phyloP scores from a whole-genome alignment of 2,113 vertebrate genomes.

The Fregata magnificens region DNA sequence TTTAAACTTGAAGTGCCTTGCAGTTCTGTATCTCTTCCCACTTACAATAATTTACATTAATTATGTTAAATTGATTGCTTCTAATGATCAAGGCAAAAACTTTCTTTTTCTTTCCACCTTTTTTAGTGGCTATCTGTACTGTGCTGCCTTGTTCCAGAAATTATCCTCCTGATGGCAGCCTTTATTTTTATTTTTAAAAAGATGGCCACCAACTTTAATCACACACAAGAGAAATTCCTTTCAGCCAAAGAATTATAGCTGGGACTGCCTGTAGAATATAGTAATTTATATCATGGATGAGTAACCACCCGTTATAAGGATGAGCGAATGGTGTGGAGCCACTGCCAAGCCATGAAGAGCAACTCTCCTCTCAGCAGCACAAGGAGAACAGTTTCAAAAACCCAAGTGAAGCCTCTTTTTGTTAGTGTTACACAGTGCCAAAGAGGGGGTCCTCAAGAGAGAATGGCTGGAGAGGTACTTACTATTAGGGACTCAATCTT shows the following conservation, averaged over 20 bases:
- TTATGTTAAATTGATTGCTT: background rate
- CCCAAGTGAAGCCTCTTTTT: background rate
- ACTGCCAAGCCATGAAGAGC: background rate
- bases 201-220: background rate
- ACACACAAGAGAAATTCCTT: background rate
- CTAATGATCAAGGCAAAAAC: background rate
- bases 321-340: background rate
- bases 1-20: background rate
- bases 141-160: background rate
- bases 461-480: background rate
- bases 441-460: background rate
- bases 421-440: background rate
- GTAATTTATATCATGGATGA: background rate
- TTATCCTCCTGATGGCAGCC: background rate
- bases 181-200: background rate
- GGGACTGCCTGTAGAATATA: background rate
- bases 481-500: background rate
- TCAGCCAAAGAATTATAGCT: background rate
- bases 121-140: background rate
- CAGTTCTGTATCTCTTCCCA: background rate
- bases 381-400: background rate
- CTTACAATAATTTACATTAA: background rate
- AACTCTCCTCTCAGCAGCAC: background rate
- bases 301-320: background rate
- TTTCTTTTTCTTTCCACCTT: background rate